Evolutionary conservation across 1,140 invertebrate species (phyloP).

Genomic region (Diorhabda elongata): DNA sequence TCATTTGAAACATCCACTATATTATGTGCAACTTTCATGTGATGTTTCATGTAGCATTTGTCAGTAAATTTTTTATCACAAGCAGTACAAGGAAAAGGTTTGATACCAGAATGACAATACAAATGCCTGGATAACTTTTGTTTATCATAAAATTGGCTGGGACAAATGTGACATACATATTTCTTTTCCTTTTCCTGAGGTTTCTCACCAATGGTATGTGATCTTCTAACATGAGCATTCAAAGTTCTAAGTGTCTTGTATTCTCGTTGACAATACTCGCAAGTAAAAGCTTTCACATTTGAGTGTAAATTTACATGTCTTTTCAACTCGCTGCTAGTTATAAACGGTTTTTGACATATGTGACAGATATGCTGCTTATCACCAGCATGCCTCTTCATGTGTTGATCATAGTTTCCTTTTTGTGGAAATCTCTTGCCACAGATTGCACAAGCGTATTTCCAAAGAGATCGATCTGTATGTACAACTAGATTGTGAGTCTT

Average conservation of each 20-base stretch:
- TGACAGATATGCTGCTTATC: constrained; percentile 68
- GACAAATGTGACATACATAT: constrained; percentile 36
- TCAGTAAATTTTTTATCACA: constrained; percentile 54
- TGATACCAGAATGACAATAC: constrained; percentile 65
- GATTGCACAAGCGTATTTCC: constrained; percentile 35
- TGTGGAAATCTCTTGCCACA: constrained; percentile 35
- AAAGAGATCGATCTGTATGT: constrained; percentile 34
- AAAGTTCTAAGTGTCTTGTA: constrained; percentile 33
- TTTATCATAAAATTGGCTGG: constrained; percentile 55
- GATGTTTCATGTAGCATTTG: constrained; percentile 35
- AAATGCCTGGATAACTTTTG: constrained; percentile 60
- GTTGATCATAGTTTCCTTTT: constrained; percentile 46
- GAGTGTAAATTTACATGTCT: constrained; percentile 37
- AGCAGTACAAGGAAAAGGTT: constrained; percentile 60
- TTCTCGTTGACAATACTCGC: constrained; percentile 36
- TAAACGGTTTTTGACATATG: constrained; percentile 69
- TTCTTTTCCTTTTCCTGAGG: constrained; percentile 28
- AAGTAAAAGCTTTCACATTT: constrained; percentile 33
- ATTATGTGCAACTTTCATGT: constrained; percentile 33
- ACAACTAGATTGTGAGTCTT: constrained; percentile 35
- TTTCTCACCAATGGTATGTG: constrained; percentile 33
- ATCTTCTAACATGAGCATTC: constrained; percentile 32
- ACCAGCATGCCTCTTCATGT: constrained; percentile 70
- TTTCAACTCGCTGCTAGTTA: constrained; percentile 32
- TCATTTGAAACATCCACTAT: not conserved